Evolutionary conservation across 2,113 vertebrate genomes (phyloP).

Genomic region (Psephotus haematonotus): DNA sequence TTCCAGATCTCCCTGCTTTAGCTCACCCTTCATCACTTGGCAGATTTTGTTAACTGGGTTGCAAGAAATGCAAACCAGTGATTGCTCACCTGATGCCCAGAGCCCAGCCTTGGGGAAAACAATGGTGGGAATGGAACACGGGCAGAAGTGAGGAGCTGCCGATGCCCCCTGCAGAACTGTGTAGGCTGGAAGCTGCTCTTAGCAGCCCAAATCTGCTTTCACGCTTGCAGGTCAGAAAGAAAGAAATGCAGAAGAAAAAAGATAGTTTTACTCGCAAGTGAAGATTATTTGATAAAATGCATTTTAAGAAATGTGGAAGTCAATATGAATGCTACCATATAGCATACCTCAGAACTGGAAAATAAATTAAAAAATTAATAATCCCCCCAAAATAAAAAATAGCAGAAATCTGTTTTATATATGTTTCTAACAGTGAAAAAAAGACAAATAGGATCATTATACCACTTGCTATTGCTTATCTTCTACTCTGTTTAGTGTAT

Average conservation of each 20-base stretch:
- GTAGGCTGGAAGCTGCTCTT: background rate
- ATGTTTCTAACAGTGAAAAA: background rate
- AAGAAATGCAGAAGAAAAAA: background rate
- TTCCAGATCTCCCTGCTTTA: background rate
- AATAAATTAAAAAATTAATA: background rate
- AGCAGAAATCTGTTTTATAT: background rate
- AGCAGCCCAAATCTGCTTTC: background rate
- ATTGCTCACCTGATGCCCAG: background rate
- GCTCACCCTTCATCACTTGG: fast-evolving
- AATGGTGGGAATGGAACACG: fast-evolving
- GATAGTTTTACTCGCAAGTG: background rate
- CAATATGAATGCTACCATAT: background rate
- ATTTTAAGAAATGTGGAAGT: background rate
- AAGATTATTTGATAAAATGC: background rate
- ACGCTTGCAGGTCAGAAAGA: background rate
- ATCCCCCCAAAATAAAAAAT: background rate
- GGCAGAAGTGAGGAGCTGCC: background rate
- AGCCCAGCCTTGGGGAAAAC: background rate
- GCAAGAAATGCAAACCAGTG: background rate
- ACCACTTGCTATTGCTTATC: background rate
- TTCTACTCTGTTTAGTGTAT: background rate
- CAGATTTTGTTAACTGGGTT: background rate
- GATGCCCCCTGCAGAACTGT: background rate
- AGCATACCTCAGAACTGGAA: background rate
- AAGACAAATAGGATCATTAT: background rate